Percentiles rank a stretch among this genome's conserved stretches.
phyloP scores from a whole-genome alignment of 1,140 invertebrate species.

The Schlechtendalia chinensis region DNA sequence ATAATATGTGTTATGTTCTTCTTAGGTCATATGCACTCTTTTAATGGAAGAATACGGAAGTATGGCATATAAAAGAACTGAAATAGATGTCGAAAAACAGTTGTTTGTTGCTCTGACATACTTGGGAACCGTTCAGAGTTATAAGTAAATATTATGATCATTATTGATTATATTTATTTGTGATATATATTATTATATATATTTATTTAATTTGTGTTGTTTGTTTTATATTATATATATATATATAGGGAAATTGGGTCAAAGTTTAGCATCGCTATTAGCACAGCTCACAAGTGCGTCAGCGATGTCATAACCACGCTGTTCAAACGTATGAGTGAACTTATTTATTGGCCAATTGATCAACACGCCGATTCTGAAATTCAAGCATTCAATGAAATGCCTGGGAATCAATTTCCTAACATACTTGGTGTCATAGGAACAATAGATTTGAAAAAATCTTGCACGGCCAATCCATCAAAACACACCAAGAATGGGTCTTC shows the following conservation, averaged over 20 bases:
- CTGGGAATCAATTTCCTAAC: slow-evolving; percentile 8
- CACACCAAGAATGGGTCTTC: slow-evolving; percentile 32
- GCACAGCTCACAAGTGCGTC: slow-evolving; percentile 41
- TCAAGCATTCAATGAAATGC: slow-evolving; percentile 13
- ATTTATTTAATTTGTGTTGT: background rate
- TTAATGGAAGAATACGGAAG: slow-evolving; percentile 40
- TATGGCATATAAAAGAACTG: slow-evolving; percentile 20
- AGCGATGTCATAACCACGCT: slow-evolving; percentile 11
- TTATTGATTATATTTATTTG: background rate
- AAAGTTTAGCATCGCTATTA: slow-evolving; percentile 37
- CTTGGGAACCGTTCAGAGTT: slow-evolving; percentile 29
- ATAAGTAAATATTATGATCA: slow-evolving; percentile 5
- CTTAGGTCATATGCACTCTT: slow-evolving; percentile 1
- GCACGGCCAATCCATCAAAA: slow-evolving; percentile 40
- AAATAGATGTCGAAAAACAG: slow-evolving; percentile 39
- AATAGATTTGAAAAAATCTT: slow-evolving; percentile 37
- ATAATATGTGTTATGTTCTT: background rate
- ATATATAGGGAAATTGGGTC: slow-evolving; percentile 17
- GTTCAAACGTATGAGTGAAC: slow-evolving; percentile 32
- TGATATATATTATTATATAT: background rate
- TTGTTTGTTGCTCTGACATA: slow-evolving; percentile 22
- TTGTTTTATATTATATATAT: too few species aligned
- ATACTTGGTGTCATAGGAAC: slow-evolving; percentile 39
- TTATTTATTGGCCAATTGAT: slow-evolving; percentile 35
- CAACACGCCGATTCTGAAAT: slow-evolving; percentile 33